phyloP scores from a whole-genome alignment of 2,797 vertebrate species.

The Coendou prehensilis region DNA sequence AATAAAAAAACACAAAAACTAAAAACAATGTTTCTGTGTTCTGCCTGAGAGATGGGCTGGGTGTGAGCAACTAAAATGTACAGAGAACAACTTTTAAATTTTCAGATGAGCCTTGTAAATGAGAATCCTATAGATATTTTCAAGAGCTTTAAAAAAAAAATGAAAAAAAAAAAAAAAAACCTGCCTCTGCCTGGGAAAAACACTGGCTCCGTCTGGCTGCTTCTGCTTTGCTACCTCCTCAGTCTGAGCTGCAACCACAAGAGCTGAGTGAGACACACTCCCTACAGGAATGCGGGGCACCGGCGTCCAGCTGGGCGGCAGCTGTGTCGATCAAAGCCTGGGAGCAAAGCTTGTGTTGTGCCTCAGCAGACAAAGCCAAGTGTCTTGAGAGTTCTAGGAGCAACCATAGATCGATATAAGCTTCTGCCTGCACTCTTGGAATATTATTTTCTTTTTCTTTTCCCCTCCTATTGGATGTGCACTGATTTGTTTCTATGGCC shows the following conservation, averaged over 20 bases:
- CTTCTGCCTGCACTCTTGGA: background rate
- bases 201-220: background rate
- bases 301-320: background rate
- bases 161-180: background rate
- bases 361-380: background rate
- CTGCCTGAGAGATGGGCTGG: background rate
- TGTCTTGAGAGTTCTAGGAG: background rate
- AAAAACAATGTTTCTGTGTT: background rate
- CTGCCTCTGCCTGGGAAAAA: background rate
- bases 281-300: fast-evolving
- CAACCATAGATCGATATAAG: background rate
- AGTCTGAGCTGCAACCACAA: too few species aligned
- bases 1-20: background rate
- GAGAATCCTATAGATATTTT: background rate
- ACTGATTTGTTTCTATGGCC: background rate
- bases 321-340: background rate
- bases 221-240: background rate
- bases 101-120: background rate
- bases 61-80: background rate
- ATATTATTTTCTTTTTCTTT: background rate
- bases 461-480: background rate
- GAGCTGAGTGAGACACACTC: too few species aligned
- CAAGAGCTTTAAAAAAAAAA: background rate
- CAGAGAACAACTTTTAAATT: background rate
- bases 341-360: fast-evolving